Evolutionary conservation across 2,888 invertebrate genomes (phyloP).

Genomic region (Fabriciana adippe): DNA sequence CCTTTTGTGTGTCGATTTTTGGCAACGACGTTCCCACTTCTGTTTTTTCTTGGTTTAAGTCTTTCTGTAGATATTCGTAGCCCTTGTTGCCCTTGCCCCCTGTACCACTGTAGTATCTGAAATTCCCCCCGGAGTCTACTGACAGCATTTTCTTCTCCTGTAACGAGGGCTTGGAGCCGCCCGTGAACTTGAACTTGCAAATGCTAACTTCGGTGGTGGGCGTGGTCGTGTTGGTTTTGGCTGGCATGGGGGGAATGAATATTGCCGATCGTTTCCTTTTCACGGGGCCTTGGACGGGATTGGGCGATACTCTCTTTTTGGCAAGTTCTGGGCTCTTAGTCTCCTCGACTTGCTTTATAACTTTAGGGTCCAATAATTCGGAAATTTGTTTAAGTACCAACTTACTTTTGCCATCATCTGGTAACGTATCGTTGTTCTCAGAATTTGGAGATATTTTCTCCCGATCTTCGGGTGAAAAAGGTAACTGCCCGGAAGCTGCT

Average conservation of each 20-base stretch:
- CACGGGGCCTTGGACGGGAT: slow-evolving; percentile 68
- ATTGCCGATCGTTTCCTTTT: slow-evolving; percentile 91
- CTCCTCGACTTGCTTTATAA: slow-evolving; percentile 66
- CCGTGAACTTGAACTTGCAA: slow-evolving; percentile 96
- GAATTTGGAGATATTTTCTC: slow-evolving; percentile 63
- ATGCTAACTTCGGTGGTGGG: slow-evolving; percentile 94
- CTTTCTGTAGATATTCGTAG: slow-evolving; percentile 89
- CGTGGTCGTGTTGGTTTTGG: slow-evolving; percentile 86
- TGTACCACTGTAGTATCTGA: slow-evolving; percentile 92
- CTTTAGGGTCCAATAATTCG: slow-evolving; percentile 72
- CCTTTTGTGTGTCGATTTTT: slow-evolving; percentile 51
- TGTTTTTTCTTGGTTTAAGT: slow-evolving; percentile 82
- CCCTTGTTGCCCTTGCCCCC: slow-evolving; percentile 91
- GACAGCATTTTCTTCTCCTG: slow-evolving; percentile 96
- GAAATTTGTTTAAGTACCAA: slow-evolving; percentile 75
- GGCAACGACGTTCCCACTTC: slow-evolving; percentile 40
- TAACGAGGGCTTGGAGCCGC: slow-evolving; percentile 92
- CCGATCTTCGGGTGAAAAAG: slow-evolving; percentile 62
- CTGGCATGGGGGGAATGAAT: slow-evolving; percentile 91
- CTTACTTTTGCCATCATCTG: slow-evolving; percentile 71
- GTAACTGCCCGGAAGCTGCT: slow-evolving; percentile 79
- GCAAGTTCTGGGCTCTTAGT: slow-evolving; percentile 60
- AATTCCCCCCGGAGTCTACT: slow-evolving; percentile 94
- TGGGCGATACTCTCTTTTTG: slow-evolving; percentile 73
- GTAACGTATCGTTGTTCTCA: slow-evolving; percentile 59